A percentile compares a stretch with the other conserved stretches of the same genome.
Conservation (phyloP, 2,888 invertebrate species). For the Thumatha senex region DNA sequence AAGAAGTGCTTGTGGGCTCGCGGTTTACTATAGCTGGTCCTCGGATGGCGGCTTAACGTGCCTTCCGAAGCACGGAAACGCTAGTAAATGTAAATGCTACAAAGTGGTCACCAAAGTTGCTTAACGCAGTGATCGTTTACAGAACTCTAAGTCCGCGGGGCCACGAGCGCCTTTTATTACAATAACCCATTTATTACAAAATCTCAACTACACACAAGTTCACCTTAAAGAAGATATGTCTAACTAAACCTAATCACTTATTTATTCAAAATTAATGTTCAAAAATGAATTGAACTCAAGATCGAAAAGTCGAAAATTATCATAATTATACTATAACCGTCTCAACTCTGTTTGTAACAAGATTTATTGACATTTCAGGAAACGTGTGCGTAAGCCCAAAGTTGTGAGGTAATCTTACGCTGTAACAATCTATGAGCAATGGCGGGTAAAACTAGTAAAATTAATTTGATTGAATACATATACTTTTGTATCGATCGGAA, state of each 20-base stretch:
- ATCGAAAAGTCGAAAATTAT: conserved; percentile 41
- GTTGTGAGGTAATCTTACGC: conserved; percentile 45
- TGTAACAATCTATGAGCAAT: conserved; percentile 15
- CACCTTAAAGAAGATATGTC: not conserved
- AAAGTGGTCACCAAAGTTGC: no score
- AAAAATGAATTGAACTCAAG: conserved; percentile 28
- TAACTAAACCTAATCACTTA: conserved; percentile 18
- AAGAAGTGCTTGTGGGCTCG: no score
- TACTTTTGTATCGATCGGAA: no score
- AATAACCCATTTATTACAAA: not conserved
- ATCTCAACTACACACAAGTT: not conserved
- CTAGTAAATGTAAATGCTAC: no score
- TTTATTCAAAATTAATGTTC: conserved; percentile 39
- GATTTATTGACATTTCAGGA: conserved; percentile 58
- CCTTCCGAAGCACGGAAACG: no score
- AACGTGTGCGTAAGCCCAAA: conserved; percentile 50
- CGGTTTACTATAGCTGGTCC: no score
- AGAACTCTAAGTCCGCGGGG: no score
- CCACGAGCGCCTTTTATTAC: no score
- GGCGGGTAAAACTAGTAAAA: no score
- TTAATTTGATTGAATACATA: no score
- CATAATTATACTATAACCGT: conserved; percentile 58
- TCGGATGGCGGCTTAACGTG: no score
- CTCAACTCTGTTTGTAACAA: conserved; percentile 43
- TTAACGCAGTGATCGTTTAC: no score